Evolutionary conservation across 2,113 vertebrate genomes (phyloP).

Genomic region (Nannobrachium achirus): DNA sequence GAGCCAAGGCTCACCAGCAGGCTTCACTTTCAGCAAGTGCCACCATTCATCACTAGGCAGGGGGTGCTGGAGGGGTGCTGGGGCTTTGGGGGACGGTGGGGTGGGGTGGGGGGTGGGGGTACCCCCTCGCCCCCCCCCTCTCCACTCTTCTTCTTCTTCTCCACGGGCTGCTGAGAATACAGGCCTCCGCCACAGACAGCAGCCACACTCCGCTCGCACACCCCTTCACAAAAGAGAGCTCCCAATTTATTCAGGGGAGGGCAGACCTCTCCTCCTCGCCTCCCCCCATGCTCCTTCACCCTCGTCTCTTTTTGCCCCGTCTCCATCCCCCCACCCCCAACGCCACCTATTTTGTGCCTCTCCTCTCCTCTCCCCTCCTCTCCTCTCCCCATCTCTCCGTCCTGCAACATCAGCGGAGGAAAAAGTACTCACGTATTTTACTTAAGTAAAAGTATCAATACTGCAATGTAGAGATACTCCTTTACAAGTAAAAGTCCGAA

Average conservation of each 20-base stretch:
- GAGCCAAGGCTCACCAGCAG: constrained; percentile 77
- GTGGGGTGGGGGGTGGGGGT: constrained; percentile 42
- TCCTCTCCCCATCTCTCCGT: constrained; percentile 50
- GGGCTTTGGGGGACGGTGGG: constrained; percentile 36
- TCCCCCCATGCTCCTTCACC: constrained; percentile 12
- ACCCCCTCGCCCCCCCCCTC: constrained; percentile 47
- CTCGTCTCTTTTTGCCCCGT: constrained; percentile 2
- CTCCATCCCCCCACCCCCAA: constrained; percentile 6
- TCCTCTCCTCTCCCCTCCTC: constrained; percentile 63
- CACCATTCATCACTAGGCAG: constrained; percentile 83
- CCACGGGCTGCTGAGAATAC: constrained; percentile 73
- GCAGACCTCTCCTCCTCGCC: constrained; percentile 14
- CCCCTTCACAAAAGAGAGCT: constrained; percentile 71
- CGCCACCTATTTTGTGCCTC: constrained; percentile 27
- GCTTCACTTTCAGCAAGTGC: constrained; percentile 82
- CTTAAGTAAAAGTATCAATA: too few species aligned
- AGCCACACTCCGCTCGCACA: constrained; percentile 77
- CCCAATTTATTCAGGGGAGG: constrained; percentile 76
- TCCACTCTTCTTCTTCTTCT: constrained; percentile 61
- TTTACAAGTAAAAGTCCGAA: too few species aligned
- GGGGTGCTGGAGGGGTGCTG: constrained; percentile 59
- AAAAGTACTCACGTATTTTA: too few species aligned
- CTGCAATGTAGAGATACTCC: too few species aligned
- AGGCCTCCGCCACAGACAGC: constrained; percentile 73
- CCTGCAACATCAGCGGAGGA: constrained; percentile 49